Conservation (phyloP, 2,113 vertebrate genomes). For the Isichthys henryi region DNA sequence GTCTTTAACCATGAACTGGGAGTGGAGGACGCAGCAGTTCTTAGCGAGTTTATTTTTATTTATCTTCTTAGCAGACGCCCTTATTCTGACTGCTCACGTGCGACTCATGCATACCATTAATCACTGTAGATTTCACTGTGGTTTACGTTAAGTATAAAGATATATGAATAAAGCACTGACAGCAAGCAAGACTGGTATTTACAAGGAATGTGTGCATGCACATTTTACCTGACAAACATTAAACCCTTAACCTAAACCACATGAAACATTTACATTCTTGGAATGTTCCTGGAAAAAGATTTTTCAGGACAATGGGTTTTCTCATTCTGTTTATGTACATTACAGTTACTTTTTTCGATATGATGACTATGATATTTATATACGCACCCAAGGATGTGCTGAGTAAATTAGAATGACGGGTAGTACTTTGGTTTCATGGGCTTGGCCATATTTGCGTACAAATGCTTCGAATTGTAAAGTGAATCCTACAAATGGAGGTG, state of each 20-base stretch:
- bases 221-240: neutral
- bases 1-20: constrained; percentile 9
- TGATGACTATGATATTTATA: neutral
- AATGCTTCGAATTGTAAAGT: neutral
- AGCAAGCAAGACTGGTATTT: neutral
- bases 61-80: neutral
- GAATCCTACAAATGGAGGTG: neutral
- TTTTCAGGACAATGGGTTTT: neutral
- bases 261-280: neutral
- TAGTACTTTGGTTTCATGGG: neutral
- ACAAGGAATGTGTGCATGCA: neutral
- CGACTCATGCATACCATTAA: neutral
- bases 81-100: neutral
- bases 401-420: neutral
- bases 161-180: neutral
- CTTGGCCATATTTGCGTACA: neutral
- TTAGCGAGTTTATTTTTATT: constrained; percentile 2
- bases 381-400: neutral
- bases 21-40: constrained; percentile 10
- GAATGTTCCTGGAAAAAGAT: neutral
- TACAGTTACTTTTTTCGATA: neutral
- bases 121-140: neutral
- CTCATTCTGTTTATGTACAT: neutral
- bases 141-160: neutral
- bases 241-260: neutral